phyloP scores from a whole-genome alignment of 2,113 vertebrate genomes.

The Brevimyrus niger region DNA sequence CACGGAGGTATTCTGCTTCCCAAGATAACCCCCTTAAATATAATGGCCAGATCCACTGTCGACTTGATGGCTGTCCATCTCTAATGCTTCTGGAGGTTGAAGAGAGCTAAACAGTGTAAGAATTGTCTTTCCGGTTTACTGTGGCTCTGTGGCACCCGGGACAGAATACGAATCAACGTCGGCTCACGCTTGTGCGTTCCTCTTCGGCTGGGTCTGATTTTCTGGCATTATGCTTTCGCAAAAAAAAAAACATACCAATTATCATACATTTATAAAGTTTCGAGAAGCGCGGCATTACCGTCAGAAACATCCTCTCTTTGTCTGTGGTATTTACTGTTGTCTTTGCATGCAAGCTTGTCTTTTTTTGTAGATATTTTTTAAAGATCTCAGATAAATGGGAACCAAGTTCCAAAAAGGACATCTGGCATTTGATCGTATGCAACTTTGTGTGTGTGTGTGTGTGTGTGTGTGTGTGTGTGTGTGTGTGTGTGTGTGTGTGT shows the following conservation, averaged over 20 bases:
- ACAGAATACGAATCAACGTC: constrained; percentile 24
- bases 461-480: constrained; percentile 27
- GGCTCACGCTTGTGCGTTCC: neutral
- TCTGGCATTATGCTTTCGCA: neutral
- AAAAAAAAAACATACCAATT: neutral
- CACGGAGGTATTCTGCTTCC: neutral
- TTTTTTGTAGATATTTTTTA: constrained; percentile 61
- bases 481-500: constrained; percentile 31
- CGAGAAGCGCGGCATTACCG: neutral
- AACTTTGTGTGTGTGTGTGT: constrained; percentile 29
- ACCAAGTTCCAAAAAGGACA: constrained; percentile 92
- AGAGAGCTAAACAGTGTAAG: constrained; percentile 23
- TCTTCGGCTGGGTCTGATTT: neutral
- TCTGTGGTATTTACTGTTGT: constrained; percentile 10
- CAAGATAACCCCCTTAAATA: neutral
- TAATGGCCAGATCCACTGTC: neutral
- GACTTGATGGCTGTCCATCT: neutral
- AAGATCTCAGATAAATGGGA: constrained; percentile 79
- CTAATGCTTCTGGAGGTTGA: constrained; percentile 7
- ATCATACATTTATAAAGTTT: constrained; percentile 13
- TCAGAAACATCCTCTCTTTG: constrained; percentile 1
- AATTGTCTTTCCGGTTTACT: constrained; percentile 17
- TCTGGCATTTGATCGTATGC: constrained; percentile 82
- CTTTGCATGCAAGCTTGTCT: constrained; percentile 28
- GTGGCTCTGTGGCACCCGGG: constrained; percentile 25